Evolutionary conservation across 92 coral and sea anemone species (phyloP), one percentile per base, ranked within the genome.

Genomic region (Isaurus tuberculatus): DNA sequence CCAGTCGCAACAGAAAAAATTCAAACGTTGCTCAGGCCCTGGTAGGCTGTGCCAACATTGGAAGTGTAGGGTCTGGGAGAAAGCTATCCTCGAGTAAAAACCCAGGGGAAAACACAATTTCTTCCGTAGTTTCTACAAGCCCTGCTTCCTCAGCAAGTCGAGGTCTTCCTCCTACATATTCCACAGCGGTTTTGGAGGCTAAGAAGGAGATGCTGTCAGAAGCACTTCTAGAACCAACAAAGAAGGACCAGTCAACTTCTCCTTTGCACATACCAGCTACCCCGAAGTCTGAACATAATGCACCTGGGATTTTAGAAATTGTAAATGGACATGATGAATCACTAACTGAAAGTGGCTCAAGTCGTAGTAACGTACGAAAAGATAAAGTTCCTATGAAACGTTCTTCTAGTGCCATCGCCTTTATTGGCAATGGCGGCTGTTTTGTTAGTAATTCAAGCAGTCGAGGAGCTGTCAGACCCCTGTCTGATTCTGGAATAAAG

Each of bases 21-120:
- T 93, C 97, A 5, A 86, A 63, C 72, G 86, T 93, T 25, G 94
- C 97, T 32, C 87, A 89, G 72, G 97, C 97, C 25, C 84, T 93
- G 70, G 97, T 86, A 44, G 92, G 92, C 73, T 90, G 88, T 31
- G 97, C 97, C 37, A 93, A 93, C 73, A 92, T 93, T 30, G 97
- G 94, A n/a, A 91, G 97, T 30, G 91, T 93, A 15, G 93, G 97
- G 28, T 90, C 97, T n/a, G 97, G 97, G 11, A 70, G 97, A 71
- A 93, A 91, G 80, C 66, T 93, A 67, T 91, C 97, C 5, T 88
- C 90, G 25, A 79, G 68, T 32, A 86, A 84, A 23, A 42, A 88
- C 46, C 89, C 92, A 70, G 79, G 85, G 88, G 75, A 11, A 49
- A 48, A 58, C 70, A 3, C 7, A 10, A 8, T 11, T 65, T 7